phyloP scores from a whole-genome alignment of 1,140 invertebrate species.

The Drosophila funebris region DNA sequence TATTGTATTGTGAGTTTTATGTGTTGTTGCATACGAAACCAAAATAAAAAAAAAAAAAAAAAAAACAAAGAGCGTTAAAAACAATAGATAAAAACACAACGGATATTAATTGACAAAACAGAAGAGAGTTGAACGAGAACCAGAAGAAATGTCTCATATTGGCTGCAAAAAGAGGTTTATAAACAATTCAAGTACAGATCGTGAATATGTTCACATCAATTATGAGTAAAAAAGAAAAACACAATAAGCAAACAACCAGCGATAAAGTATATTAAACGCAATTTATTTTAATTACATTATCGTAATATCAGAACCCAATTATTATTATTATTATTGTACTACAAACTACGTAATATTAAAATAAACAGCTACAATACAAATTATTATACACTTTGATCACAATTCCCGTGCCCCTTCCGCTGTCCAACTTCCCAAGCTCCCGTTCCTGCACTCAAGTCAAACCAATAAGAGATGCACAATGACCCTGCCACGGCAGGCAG shows the following conservation, averaged over 20 bases:
- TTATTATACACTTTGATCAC: conserved; percentile 65
- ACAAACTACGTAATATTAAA: conserved; percentile 14
- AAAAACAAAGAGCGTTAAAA: conserved; percentile 41
- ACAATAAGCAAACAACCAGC: conserved; percentile 53
- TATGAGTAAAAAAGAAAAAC: neutral
- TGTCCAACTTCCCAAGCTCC: neutral
- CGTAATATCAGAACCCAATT: conserved; percentile 31
- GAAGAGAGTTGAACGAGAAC: too few species aligned
- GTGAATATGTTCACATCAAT: conserved; percentile 10
- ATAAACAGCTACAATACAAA: conserved; percentile 16
- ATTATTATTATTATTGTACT: conserved; percentile 46
- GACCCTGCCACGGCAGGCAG: conserved; percentile 18
- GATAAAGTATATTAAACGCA: conserved; percentile 44
- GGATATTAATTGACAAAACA: conserved; percentile 3
- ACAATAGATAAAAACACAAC: conserved; percentile 39
- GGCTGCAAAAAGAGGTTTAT: conserved; percentile 15
- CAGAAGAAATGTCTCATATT: conserved; percentile 26
- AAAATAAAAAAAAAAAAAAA: conserved; percentile 46
- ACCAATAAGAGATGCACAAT: conserved; percentile 20
- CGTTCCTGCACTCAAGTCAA: neutral
- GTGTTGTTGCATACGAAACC: conserved; percentile 75
- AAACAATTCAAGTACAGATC: neutral
- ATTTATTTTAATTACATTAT: conserved; percentile 58
- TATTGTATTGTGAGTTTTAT: conserved; percentile 82
- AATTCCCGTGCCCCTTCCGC: conserved; percentile 26